A percentile compares a stretch with the other conserved stretches of the same genome.
Conservation (phyloP, 2,113 vertebrate genomes). For the Proteles cristata region DNA sequence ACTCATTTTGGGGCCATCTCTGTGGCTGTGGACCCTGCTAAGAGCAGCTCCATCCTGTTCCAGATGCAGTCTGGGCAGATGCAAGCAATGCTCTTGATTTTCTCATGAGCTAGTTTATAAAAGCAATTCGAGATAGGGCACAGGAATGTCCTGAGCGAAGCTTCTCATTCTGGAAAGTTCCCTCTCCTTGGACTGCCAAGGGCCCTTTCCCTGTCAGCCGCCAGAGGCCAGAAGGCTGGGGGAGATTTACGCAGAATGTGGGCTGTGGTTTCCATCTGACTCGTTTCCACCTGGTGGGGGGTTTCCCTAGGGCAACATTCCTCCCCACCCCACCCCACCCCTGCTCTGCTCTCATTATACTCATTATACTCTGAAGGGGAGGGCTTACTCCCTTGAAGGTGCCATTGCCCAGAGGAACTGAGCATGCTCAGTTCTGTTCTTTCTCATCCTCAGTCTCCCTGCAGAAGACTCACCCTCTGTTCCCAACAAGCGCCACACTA, state of each 20-base stretch:
- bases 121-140: neutral
- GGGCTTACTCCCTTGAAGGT: neutral
- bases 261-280: neutral
- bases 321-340: rapidly evolving
- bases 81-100: neutral
- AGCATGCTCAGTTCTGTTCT: neutral
- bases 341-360: no score
- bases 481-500: neutral
- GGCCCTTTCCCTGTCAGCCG: neutral
- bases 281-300: neutral
- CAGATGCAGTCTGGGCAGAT: neutral
- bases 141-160: neutral
- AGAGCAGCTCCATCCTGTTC: neutral
- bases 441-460: neutral
- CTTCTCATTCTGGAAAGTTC: neutral
- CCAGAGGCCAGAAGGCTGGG: neutral
- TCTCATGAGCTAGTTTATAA: neutral
- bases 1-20: neutral
- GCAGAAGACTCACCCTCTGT: neutral
- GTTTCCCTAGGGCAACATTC: neutral
- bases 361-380: neutral
- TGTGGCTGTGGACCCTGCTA: neutral
- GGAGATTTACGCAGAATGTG: neutral
- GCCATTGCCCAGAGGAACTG: neutral
- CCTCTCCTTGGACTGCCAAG: neutral